Conservation (phyloP, 2,797 vertebrate genomes). For the Gambelia wislizenii region DNA sequence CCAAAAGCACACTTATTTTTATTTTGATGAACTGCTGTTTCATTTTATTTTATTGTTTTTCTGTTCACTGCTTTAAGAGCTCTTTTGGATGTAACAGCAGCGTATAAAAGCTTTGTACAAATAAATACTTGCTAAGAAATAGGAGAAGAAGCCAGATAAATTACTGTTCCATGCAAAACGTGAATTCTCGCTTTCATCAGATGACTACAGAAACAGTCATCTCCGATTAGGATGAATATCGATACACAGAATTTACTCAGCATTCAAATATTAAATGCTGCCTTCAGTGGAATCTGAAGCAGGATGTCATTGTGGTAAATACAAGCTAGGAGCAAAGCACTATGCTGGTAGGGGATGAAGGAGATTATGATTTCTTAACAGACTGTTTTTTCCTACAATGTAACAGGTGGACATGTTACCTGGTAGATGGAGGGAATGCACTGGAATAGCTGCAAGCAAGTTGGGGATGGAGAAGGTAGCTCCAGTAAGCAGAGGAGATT, state of each 20-base stretch:
- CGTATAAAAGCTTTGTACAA: background rate
- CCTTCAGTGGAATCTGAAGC: constrained; percentile 71
- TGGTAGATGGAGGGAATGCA: background rate
- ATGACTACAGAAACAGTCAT: constrained; percentile 85
- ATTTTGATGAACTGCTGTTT: background rate
- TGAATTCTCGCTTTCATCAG: constrained; percentile 86
- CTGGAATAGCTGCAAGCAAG: background rate
- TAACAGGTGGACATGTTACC: background rate
- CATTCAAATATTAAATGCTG: constrained; percentile 72
- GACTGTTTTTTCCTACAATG: background rate
- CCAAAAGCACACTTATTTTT: background rate
- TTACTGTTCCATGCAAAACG: background rate
- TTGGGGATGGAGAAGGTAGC: background rate
- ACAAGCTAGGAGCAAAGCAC: constrained; percentile 57
- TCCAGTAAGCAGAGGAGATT: background rate
- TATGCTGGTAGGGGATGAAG: constrained; percentile 31
- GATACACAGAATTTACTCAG: constrained; percentile 81
- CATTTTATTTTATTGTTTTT: background rate
- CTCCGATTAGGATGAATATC: constrained; percentile 85
- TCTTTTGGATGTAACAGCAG: background rate
- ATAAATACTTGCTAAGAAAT: background rate
- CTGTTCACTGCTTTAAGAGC: background rate
- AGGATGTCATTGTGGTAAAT: constrained; percentile 71
- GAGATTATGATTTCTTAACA: background rate
- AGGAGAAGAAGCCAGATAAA: background rate